phyloP scores from a whole-genome alignment of 2,888 invertebrate genomes.

The Gisinianus flammeolus region DNA sequence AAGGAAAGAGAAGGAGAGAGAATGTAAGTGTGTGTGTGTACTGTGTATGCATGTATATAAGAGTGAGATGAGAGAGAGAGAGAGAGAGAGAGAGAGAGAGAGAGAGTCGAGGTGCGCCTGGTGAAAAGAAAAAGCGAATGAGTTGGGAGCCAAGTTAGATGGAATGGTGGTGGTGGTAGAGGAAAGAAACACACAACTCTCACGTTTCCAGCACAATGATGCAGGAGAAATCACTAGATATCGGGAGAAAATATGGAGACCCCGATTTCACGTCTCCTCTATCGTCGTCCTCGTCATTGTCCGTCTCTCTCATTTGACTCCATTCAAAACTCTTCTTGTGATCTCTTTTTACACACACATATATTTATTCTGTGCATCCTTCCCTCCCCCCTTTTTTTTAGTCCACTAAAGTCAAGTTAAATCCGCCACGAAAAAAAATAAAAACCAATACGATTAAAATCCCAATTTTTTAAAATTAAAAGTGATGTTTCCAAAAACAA shows the following conservation, averaged over 20 bases:
- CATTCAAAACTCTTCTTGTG: constrained; percentile 30
- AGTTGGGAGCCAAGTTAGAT: constrained; percentile 21
- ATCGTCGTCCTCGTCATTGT: constrained; percentile 31
- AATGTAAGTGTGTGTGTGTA: not conserved
- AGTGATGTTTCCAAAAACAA: too few species aligned
- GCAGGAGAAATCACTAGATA: constrained; percentile 42
- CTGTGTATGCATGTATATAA: not conserved
- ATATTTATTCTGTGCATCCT: too few species aligned
- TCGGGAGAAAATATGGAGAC: constrained; percentile 41
- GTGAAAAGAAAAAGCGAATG: constrained; percentile 36
- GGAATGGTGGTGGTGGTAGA: constrained; percentile 33
- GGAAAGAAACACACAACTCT: constrained; percentile 1
- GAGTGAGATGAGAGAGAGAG: constrained; percentile 13
- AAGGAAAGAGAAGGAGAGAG: not conserved
- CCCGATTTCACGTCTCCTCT: constrained; percentile 37
- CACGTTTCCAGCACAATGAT: constrained; percentile 33
- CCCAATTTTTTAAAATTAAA: too few species aligned
- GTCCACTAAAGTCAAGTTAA: too few species aligned
- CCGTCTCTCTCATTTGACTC: constrained; percentile 6
- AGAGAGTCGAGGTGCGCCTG: constrained; percentile 31
- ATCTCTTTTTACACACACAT: constrained; percentile 14
- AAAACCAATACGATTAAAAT: not conserved
- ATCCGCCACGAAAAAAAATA: not conserved
- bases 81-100: constrained; percentile 7
- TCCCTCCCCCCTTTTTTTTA: too few species aligned